Base-by-base conservation (phyloP, 2,888 invertebrate genomes). In the Timema podura region DNA sequence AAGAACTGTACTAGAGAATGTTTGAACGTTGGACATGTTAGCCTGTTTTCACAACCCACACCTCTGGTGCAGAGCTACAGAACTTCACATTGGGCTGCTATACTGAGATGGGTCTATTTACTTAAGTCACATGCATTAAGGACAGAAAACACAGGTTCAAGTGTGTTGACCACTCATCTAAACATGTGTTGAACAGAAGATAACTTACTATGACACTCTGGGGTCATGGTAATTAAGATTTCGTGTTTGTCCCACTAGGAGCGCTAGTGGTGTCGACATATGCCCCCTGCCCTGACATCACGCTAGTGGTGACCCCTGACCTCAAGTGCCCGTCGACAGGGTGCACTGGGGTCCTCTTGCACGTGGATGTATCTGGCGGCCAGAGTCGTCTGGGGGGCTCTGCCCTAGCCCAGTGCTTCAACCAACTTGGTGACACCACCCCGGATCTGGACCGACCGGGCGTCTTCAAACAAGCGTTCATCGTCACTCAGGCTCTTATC, bases 221-320 rank as follows among this genome's bases (percentile, higher is more conserved):
- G 30, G 30, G 30, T 30, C 3, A 3, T 64, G 16, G 11, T n/a
- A 16, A 64, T 5, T 11, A 11, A 64, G 15, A 15, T 11, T 64
- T n/a, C 30, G 11, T n/a, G 47, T 84, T 86, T 74, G 87, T 92
- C 0, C 91, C 90, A 78, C 90, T 92, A 48, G 96, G 96, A 30
- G 93, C 96, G 0, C 83, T 98, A 68, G 98, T 98, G 0, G 88
- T 99, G n/a, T 98, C 98, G 0, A 91, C 94, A 0, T 99, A 98
- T 81, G 98, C 95, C 0, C 95, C 96, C 0, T 98, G 98, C 80
- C 93, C 95, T 0, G 94, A 99, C 79, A 88, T 99, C 15, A 87
- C 87, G 6, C 86, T 90, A 65, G 85, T 86, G 54, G 88, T 97
- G 0, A 97, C 97, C n/a, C 98, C 98, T 0, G 95, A 96, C 77